Conservation (phyloP, 2,797 vertebrate genomes). For the Fringilla coelebs region DNA sequence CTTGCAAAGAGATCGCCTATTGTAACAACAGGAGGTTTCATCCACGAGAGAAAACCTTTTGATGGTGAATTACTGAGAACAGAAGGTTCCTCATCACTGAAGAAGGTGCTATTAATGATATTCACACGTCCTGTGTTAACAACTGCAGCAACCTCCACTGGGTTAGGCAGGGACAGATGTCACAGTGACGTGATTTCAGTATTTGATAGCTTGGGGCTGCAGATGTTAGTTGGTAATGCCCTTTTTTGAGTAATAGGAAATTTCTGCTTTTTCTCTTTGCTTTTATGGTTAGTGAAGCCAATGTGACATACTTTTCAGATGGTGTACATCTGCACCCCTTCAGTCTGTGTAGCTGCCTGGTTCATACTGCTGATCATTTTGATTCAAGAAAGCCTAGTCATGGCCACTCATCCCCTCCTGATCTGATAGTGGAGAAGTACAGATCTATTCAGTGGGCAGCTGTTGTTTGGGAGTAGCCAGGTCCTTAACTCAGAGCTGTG, state of each 20-base stretch:
- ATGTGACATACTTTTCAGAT: neutral
- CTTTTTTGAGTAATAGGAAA: neutral
- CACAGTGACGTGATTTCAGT: neutral
- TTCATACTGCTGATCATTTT: neutral
- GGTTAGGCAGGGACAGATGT: neutral
- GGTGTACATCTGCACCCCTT: neutral
- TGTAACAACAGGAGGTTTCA: neutral
- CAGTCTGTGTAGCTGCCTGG: neutral
- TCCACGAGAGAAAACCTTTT: neutral
- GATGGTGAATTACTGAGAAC: neutral
- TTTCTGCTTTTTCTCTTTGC: neutral
- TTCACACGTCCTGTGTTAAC: neutral
- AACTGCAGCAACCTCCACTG: neutral
- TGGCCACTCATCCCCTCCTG: neutral
- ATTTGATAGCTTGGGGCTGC: neutral
- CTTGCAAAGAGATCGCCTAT: neutral
- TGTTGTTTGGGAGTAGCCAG: neutral
- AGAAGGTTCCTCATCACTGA: neutral
- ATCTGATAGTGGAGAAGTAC: neutral
- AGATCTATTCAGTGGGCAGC: neutral
- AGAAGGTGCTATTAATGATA: neutral
- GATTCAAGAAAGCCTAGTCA: neutral
- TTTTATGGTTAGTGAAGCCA: neutral
- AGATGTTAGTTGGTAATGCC: neutral
- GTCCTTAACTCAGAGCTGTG: neutral